Conservation (phyloP, 2,888 invertebrate species). For the Patella pellucida region DNA sequence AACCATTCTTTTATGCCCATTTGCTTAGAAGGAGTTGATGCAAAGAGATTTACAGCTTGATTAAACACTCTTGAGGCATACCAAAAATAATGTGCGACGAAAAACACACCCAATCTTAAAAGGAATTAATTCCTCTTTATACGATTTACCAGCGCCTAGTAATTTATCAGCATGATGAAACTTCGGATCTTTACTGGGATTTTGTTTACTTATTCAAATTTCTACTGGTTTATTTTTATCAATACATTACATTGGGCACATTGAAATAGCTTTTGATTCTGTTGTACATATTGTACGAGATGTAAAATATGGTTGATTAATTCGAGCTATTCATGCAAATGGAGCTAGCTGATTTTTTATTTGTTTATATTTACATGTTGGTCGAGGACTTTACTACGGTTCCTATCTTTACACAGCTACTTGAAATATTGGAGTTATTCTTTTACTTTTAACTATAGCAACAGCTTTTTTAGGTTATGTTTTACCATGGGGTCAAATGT, state of each 20-base stretch:
- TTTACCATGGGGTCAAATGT: conserved; percentile 84
- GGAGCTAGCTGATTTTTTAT: conserved; percentile 83
- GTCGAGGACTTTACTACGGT: conserved; percentile 77
- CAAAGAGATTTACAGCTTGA: conserved; percentile 18
- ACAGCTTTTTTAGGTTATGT: conserved; percentile 83
- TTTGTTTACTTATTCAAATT: conserved; percentile 76
- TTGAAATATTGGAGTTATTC: conserved; percentile 78
- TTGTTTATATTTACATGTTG: conserved; percentile 79
- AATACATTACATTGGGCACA: conserved; percentile 79
- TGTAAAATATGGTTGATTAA: conserved; percentile 80
- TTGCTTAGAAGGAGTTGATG: conserved; percentile 56
- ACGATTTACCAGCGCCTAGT: conserved; percentile 51
- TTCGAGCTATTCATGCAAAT: conserved; percentile 80
- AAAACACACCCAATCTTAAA: conserved; percentile 46
- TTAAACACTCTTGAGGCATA: background rate
- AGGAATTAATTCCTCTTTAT: conserved; percentile 41
- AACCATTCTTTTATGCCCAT: conserved; percentile 87
- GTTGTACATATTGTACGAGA: conserved; percentile 80
- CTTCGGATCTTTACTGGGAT: conserved; percentile 73
- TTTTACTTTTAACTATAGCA: conserved; percentile 80
- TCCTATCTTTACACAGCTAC: conserved; percentile 74
- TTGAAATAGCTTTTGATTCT: conserved; percentile 78
- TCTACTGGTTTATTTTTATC: conserved; percentile 80
- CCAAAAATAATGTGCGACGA: conserved; percentile 21
- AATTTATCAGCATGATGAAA: conserved; percentile 74